phyloP scores from a whole-genome alignment of 2,888 invertebrate genomes.

The Macrosiphum euphorbiae region DNA sequence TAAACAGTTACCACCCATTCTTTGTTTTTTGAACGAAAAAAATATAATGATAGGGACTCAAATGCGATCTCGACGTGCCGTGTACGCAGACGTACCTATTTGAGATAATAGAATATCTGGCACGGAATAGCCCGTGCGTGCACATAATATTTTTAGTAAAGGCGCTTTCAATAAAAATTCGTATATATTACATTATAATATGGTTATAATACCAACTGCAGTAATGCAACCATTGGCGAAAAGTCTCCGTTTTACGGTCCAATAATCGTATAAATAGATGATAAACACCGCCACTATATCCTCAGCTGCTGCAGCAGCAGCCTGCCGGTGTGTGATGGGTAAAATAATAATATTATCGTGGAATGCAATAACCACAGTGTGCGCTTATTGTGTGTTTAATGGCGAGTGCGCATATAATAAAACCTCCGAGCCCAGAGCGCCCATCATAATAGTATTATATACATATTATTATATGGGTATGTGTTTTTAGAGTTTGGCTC shows the following conservation, averaged over 20 bases:
- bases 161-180: not conserved
- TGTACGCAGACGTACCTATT: not conserved
- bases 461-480: not conserved
- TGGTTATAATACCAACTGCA: not conserved
- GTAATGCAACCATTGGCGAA: not conserved
- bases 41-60: not conserved
- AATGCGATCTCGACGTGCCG: not conserved
- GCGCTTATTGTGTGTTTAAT: not conserved
- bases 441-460: not conserved
- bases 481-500: constrained; percentile 11
- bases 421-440: not conserved
- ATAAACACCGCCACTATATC: not conserved
- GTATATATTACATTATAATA: not conserved
- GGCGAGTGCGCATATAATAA: not conserved
- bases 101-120: not conserved
- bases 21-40: too few relatives aligned
- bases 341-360: not conserved
- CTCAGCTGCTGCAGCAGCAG: not conserved
- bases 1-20: too few relatives aligned
- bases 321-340: not conserved
- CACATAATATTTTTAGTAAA: not conserved
- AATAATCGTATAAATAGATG: not conserved
- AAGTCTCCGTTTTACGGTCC: not conserved
- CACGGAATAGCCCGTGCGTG: not conserved
- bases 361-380: not conserved